Conservation (phyloP, 1,140 invertebrate genomes). For the Ips nitidus region DNA sequence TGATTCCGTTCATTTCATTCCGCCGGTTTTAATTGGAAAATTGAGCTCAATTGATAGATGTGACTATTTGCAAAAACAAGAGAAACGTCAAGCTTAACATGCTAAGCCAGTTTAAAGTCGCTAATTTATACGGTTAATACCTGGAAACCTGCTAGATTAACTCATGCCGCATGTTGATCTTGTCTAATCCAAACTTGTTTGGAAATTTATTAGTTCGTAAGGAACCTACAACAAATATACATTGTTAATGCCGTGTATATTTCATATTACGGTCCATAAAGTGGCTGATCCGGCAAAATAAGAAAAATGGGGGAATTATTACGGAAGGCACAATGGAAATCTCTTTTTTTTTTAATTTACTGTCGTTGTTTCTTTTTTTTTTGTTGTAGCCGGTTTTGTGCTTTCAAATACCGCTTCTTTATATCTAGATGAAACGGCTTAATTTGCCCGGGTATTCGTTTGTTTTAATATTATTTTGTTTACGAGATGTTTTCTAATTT, state of each 20-base stretch:
- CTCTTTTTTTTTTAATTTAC: not conserved
- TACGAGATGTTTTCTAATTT: not conserved
- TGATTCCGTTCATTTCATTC: not conserved
- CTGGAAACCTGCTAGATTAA: not conserved
- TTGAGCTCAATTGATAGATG: not conserved
- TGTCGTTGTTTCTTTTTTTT: not conserved
- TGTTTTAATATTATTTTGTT: not conserved
- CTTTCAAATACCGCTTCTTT: not conserved
- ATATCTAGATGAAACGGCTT: not conserved
- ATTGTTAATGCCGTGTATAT: not conserved
- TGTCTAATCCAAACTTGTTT: not conserved
- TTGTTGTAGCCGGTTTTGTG: not conserved
- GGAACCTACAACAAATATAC: not conserved
- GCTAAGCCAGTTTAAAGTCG: not conserved
- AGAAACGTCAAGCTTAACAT: not conserved
- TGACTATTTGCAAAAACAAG: not conserved
- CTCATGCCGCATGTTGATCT: not conserved
- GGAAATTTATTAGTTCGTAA: not conserved
- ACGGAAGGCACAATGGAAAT: slow-evolving; percentile 1
- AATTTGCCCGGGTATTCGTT: not conserved
- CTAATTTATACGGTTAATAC: not conserved
- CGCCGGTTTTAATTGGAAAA: not conserved
- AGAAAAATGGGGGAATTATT: not conserved
- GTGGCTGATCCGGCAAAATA: not conserved
- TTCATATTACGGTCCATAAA: not conserved